Base-by-base conservation (phyloP, 2,888 invertebrate genomes). In the Cenopis cana region DNA sequence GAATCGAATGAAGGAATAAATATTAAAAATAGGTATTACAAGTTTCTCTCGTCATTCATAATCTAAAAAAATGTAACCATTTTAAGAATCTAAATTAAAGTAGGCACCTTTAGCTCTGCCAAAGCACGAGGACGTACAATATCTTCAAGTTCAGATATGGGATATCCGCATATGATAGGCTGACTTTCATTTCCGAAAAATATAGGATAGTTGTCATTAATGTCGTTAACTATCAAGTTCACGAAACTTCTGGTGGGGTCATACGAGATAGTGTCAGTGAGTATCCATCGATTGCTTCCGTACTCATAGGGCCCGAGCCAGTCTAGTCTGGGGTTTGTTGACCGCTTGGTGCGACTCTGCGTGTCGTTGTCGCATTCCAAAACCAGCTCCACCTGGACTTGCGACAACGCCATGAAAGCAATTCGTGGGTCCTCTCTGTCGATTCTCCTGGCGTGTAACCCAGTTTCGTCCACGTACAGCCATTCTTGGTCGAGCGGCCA, bases 151-250 rank as follows among this genome's bases (percentile, higher is more conserved):
- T 90, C 87, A 24, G 82, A 74, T 46, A 81, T 75, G 1, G 94
- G 94, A 79, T 94, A 94, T 10, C 94, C 94, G 2, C 94, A 88
- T 0, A 81, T 81, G 55, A 94, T 80, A 2, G 91, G 89, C 74
- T 89, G 87, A 12, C 79, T 77, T 69, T 85, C 86, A 65, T 86
- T 87, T 2, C 82, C 85, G 33, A 83, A 74, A 75, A 94, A 94
- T 81, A 89, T 82, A 0, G 94, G 94, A 5, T 75, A 52, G 75
- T 94, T 91, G 74, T 94, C 94, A 76, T 94, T 94, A n/a, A 91
- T 91, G 74, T 94, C 94, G 20, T 91, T 90, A 0, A 94, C 91
- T 70, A 94, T 90, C 56, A 94, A 79, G 74, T 92, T 92, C 1
- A 94, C 88, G 46, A 92, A 81, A 75, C 90, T 92, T 56, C 88